These are phyloP conservation scores for Drosophila siamana DNA, from an alignment of 2,888 invertebrate genomes.

Conservation along the genomic window DNA sequence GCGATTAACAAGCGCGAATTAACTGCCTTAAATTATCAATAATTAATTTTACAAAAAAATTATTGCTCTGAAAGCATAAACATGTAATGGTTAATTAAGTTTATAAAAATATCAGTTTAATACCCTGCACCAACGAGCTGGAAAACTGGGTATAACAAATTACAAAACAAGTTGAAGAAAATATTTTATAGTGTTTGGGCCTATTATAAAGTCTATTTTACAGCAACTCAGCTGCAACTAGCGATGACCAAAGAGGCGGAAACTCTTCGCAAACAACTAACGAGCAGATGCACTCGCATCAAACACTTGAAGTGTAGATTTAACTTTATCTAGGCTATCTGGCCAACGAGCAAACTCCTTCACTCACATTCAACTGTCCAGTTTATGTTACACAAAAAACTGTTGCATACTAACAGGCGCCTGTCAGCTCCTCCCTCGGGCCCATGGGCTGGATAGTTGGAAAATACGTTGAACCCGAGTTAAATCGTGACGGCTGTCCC, in stretches of 20 bases:
- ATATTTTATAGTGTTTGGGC: no score
- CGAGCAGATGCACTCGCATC: no score
- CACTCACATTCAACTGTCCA: background rate
- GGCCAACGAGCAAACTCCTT: background rate
- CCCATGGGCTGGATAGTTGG: background rate
- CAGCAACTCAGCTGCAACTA: no score
- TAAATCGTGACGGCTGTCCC: conserved; percentile 33
- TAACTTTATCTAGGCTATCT: background rate
- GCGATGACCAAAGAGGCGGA: no score
- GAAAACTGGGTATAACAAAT: background rate
- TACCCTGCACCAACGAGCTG: background rate
- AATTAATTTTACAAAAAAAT: conserved; percentile 24
- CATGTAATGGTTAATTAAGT: conserved; percentile 33
- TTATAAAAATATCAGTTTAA: conserved; percentile 25
- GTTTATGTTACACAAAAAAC: conserved; percentile 16
- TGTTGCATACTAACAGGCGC: conserved; percentile 35
- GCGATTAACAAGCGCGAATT: background rate
- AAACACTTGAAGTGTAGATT: background rate
- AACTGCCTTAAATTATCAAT: conserved; percentile 4
- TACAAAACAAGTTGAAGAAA: background rate
- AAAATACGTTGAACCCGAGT: conserved; percentile 28
- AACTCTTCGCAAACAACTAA: no score
- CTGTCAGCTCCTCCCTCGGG: conserved; percentile 12
- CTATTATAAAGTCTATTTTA: no score
- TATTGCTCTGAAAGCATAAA: conserved; percentile 22